Evolutionary conservation across 2,888 invertebrate species (phyloP).

Genomic region (Drosophila tanythrix): DNA sequence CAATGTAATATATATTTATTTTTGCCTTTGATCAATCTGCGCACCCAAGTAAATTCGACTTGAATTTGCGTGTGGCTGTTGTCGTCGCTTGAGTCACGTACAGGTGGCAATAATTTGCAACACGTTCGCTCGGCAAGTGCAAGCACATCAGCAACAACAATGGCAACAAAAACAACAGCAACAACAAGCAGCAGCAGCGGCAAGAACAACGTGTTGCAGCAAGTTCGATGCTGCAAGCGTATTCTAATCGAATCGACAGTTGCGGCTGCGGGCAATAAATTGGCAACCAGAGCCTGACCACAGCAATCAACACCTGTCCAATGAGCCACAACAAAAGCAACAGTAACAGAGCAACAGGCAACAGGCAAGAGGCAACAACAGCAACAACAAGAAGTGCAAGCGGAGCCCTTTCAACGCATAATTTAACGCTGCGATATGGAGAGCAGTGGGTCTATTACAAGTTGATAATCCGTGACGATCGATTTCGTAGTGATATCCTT

Average conservation of each 20-base stretch:
- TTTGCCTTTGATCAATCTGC: conserved; percentile 11
- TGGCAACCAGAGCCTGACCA: conserved; percentile 50
- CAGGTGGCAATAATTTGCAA: conserved; percentile 83
- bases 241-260: conserved; percentile 62
- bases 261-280: conserved; percentile 50
- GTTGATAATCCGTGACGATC: conserved; percentile 81
- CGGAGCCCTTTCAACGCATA: conserved; percentile 59
- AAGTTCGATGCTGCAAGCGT: conserved; percentile 33
- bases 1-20: conserved; percentile 8
- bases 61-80: conserved; percentile 45
- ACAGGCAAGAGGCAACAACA: conserved; percentile 18
- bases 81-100: conserved; percentile 83
- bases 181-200: conserved; percentile 23
- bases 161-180: conserved; percentile 36
- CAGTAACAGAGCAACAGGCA: conserved; percentile 22
- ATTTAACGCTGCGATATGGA: conserved; percentile 60
- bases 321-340: conserved; percentile 37
- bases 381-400: conserved; percentile 10
- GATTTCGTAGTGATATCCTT: conserved; percentile 72
- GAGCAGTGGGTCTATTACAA: conserved; percentile 63
- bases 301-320: conserved; percentile 83
- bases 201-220: conserved; percentile 27
- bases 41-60: conserved; percentile 17
- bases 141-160: conserved; percentile 35
- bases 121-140: conserved; percentile 76